Conservation (phyloP, 2,113 vertebrate species). For the Oryzias javanicus region DNA sequence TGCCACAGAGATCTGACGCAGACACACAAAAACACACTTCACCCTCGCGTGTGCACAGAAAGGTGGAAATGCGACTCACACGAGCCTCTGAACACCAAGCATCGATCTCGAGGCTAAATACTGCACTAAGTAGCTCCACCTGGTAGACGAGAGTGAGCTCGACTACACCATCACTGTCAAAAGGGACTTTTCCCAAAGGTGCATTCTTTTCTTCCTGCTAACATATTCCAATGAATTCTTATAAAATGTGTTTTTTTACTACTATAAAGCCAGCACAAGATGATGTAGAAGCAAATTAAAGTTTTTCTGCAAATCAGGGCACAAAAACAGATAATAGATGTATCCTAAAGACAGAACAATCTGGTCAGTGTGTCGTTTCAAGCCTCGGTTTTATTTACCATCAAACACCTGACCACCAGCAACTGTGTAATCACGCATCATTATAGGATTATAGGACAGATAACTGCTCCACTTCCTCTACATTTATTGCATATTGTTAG, state of each 20-base stretch:
- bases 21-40: background rate
- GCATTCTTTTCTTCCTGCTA: constrained; percentile 37
- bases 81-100: constrained; percentile 28
- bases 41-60: constrained; percentile 27
- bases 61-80: constrained; percentile 24
- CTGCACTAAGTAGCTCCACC: constrained; percentile 46
- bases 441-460: constrained; percentile 3
- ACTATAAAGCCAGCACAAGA: constrained; percentile 67
- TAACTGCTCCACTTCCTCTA: background rate
- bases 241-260: constrained; percentile 36
- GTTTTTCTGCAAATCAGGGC: constrained; percentile 63
- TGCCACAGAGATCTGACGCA: constrained; percentile 82
- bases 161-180: constrained; percentile 36
- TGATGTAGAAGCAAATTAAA: constrained; percentile 31
- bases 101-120: constrained; percentile 35
- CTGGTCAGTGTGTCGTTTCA: constrained; percentile 19
- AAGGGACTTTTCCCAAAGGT: constrained; percentile 49
- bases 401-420: constrained; percentile 49
- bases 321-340: constrained; percentile 23
- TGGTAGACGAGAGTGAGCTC: constrained; percentile 39
- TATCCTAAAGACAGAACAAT: constrained; percentile 6
- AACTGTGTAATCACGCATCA: constrained; percentile 24
- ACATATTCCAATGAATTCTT: constrained; percentile 29
- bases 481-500: constrained; percentile 10
- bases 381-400: constrained; percentile 33